phyloP scores from a whole-genome alignment of 2,888 invertebrate species.

The Nasonovia ribisnigri region DNA sequence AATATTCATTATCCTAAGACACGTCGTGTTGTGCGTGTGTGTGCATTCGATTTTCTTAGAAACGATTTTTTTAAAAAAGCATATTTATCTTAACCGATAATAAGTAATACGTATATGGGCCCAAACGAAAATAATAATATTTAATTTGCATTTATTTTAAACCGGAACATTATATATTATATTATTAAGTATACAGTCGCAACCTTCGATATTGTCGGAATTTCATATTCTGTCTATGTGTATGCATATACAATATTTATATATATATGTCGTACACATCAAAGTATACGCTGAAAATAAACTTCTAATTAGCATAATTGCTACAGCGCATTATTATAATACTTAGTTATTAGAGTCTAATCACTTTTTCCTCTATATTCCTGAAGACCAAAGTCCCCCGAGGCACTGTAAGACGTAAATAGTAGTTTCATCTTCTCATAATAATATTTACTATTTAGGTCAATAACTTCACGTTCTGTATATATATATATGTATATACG shows the following conservation, averaged over 20 bases:
- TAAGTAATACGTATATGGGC: neutral
- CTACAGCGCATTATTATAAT: conserved; percentile 14
- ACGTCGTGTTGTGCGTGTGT: neutral
- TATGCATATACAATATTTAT: neutral
- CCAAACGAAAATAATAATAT: neutral
- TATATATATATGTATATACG: too few species aligned
- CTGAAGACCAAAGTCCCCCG: neutral
- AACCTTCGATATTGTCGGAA: neutral
- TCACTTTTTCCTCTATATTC: conserved; percentile 18
- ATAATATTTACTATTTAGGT: conserved; percentile 11
- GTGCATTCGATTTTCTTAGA: neutral
- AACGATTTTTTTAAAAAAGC: neutral
- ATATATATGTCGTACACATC: neutral
- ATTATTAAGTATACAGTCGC: neutral
- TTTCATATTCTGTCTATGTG: neutral
- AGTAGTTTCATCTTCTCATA: neutral
- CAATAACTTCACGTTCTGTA: neutral
- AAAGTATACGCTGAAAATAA: neutral
- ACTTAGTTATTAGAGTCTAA: conserved; percentile 41
- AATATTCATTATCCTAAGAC: neutral
- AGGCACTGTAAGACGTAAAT: neutral
- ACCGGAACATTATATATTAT: neutral
- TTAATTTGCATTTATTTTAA: conserved; percentile 14
- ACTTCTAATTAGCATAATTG: conserved; percentile 41
- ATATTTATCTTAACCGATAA: neutral